Evolutionary conservation across 2,797 vertebrate species (phyloP), one percentile per base, ranked within the genome.

Genomic region (Arctocebus calabarensis): DNA sequence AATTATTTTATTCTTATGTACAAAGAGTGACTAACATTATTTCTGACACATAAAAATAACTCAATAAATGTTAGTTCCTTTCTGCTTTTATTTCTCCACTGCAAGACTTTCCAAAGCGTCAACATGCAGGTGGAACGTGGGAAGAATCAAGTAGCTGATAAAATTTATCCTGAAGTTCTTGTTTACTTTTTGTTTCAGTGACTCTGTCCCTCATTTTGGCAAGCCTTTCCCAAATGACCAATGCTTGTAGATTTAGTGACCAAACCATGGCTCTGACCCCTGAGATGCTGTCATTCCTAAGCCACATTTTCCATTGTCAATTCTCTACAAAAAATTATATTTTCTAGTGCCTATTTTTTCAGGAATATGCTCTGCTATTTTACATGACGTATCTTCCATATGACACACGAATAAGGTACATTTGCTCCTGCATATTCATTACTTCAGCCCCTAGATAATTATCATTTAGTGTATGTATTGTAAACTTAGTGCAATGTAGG

Each of bases 11-110:
- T 94, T 88, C 34, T 82, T 48, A 73, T 34, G 13, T 40, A 14
- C 40, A 78, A 73, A 91, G 90, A 75, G 20, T 48, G 5, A 45
- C 87, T 84, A 82, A 40, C 25, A 52, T 9, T 77, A 85, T 82
- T 95, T 90, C 74, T 93, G 32, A 12, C 70, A 88, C 43, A 29
- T 83, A 43, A 77, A 61, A 78, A 78, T 91, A 59, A 57, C 20
- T 89, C 32, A 20, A 23, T 77, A 83, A 87, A 19, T 32, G 3
- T 75, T 22, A 20, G 20, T 19, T 25, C 1, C 22, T 68, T 91
- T 70, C 52, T 77, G 3, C 1, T 48, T 66, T 55, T 70, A 37
- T 34, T 85, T 85, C 13, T 84, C 61, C 48, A n/a, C 34, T 57
- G 5, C 32, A 32, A 59, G 23, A 19, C 88, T 82, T 64, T 40